Percentiles rank a stretch among this genome's conserved stretches.
Conservation (phyloP, 2,888 invertebrate species). For the Agrotis puta region DNA sequence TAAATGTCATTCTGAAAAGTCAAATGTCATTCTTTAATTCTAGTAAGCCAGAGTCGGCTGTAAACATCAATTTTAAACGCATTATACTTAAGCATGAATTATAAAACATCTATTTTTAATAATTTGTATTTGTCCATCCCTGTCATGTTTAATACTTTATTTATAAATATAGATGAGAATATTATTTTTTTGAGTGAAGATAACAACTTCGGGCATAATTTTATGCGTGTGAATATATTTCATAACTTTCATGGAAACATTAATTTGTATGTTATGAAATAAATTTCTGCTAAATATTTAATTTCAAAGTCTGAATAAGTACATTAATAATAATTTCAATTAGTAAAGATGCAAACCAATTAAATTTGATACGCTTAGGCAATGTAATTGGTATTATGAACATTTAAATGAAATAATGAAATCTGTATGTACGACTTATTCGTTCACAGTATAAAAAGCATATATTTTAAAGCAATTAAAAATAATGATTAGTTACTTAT, state of each 20-base stretch:
- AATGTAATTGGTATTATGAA: background rate
- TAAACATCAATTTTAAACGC: background rate
- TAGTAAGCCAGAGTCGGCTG: background rate
- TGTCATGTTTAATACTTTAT: background rate
- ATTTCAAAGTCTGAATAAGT: background rate
- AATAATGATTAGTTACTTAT: background rate
- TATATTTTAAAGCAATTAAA: background rate
- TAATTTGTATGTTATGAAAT: background rate
- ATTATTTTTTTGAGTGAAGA: background rate
- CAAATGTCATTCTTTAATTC: background rate
- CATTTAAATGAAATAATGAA: background rate
- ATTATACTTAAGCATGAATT: background rate
- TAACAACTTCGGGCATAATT: background rate
- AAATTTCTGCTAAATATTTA: background rate
- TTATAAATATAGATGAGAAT: background rate
- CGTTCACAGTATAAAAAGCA: no score
- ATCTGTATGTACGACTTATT: background rate
- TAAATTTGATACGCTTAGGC: background rate
- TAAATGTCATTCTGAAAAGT: background rate
- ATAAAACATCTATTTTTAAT: background rate
- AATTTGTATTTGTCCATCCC: no score
- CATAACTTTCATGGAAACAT: background rate
- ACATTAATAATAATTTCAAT: background rate
- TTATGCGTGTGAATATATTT: background rate
- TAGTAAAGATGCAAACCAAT: background rate